Evolutionary conservation across 2,113 vertebrate genomes (phyloP), one percentile per base, ranked within the genome.

Genomic region (Nanorana parkeri): DNA sequence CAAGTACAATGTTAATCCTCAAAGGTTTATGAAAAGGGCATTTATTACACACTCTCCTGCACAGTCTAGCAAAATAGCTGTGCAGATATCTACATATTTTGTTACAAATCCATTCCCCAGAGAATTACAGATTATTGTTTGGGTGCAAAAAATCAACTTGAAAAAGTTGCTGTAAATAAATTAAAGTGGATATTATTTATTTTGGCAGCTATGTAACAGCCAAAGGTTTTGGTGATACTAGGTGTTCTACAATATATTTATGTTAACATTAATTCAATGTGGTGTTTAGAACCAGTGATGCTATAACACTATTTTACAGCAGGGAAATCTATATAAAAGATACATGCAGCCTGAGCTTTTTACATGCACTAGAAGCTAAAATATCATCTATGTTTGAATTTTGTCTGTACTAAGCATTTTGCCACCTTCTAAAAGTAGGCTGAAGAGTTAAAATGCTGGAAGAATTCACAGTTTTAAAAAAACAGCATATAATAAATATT

Each of bases 1-100:
- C 41, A 47, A 47, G 41, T 11, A 47, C 56, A 74, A 60, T 36
- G 28, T 56, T 74, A 74, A 74, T 74, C 55, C 71, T 74, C 71
- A 32, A 29, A 36, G 54, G 55, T 74, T 74, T 36, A 29, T 60
- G 7, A 60, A 60, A 74, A 58, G 11, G 29, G 21, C 20, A 60
- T 74, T 74, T 72, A 8, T n/a, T 4, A 73, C 17, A 16, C 52
- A 58, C 52, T 73, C 16, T 56, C 32, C 55, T 16, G 6, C 23
- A 20, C 54, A 74, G 71, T 58, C 26, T 58, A 58, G 51, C 10
- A 73, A 73, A 19, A 29, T 11, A 73, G 24, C 52, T 73, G 24
- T 56, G 41, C 26, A 56, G 52, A 73, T 73, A 73, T 15, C 17
- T 51, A 52, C 67, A 69, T 47, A 17, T 69, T 24, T 68, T 32